These are phyloP conservation scores for Mercenaria mercenaria DNA, from an alignment of 1,140 invertebrate genomes.

Conservation along the genomic window DNA sequence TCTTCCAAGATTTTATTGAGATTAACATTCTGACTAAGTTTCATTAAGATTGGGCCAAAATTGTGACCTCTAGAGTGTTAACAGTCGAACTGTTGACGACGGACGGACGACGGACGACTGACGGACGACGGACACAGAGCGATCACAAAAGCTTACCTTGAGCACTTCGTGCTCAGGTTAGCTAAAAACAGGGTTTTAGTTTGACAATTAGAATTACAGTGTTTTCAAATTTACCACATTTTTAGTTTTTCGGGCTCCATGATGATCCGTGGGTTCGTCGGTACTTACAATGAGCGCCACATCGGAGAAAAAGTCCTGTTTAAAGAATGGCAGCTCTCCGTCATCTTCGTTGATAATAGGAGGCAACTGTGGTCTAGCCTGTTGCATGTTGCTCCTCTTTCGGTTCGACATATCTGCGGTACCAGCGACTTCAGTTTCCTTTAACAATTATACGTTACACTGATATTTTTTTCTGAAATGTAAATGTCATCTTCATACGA, in stretches of 20 bases:
- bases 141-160: too few species aligned
- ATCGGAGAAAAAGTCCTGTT: conserved; percentile 59
- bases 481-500: not conserved
- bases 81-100: too few species aligned
- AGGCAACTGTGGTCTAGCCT: not conserved
- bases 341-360: conserved; percentile 54
- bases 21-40: too few species aligned
- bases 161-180: too few species aligned
- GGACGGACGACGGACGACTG: too few species aligned
- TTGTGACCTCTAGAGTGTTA: too few species aligned
- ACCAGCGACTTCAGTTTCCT: not conserved
- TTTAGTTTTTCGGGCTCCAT: not conserved
- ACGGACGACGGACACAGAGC: too few species aligned
- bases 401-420: conserved; percentile 42
- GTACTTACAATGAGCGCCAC: conserved; percentile 34
- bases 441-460: not conserved
- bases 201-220: too few species aligned
- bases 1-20: too few species aligned
- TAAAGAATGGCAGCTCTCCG: conserved; percentile 57
- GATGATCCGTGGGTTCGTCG: not conserved
- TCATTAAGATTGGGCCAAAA: too few species aligned
- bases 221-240: not conserved
- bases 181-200: too few species aligned
- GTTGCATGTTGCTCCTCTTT: not conserved
- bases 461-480: not conserved